Evolutionary conservation across 2,888 invertebrate genomes (phyloP).

Genomic region (Amphipyra berbera): DNA sequence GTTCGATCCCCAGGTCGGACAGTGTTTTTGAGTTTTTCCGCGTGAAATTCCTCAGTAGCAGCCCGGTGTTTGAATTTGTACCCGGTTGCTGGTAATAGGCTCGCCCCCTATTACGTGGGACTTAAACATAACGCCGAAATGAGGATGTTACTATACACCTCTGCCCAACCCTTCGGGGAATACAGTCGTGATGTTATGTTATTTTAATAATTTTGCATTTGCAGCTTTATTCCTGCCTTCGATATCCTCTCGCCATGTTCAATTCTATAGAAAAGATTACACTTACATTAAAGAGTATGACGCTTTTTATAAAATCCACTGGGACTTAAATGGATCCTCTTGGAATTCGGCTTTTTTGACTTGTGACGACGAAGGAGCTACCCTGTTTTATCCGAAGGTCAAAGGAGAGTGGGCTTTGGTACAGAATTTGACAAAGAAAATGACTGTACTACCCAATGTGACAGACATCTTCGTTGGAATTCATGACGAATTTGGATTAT

Average conservation of each 20-base stretch:
- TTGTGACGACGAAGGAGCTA: slow-evolving; percentile 69
- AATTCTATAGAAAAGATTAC: slow-evolving; percentile 71
- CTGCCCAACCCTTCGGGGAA: too few species aligned
- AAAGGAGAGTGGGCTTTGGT: slow-evolving; percentile 65
- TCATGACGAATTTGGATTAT: slow-evolving; percentile 65
- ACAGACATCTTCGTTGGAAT: slow-evolving; percentile 67
- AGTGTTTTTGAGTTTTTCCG: too few species aligned
- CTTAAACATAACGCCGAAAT: too few species aligned
- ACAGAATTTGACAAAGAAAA: slow-evolving; percentile 52
- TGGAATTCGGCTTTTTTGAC: slow-evolving; percentile 64
- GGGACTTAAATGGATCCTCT: slow-evolving; percentile 48
- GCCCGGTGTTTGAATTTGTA: too few species aligned
- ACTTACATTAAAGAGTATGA: slow-evolving; percentile 65
- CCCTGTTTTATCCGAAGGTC: slow-evolving; percentile 67
- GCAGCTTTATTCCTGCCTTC: slow-evolving; percentile 46
- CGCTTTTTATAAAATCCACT: slow-evolving; percentile 71
- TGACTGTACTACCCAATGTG: slow-evolving; percentile 49
- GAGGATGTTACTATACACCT: too few species aligned
- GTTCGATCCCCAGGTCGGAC: too few species aligned
- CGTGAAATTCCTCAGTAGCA: too few species aligned
- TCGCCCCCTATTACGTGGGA: too few species aligned
- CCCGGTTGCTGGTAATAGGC: too few species aligned
- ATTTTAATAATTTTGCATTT: slow-evolving; percentile 14
- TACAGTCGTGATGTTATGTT: too few species aligned
- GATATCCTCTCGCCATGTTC: slow-evolving; percentile 48